A percentile compares a stretch with the other conserved stretches of the same genome.
Evolutionary conservation across 2,888 invertebrate species (phyloP).

Genomic region (Resseliella maxima): DNA sequence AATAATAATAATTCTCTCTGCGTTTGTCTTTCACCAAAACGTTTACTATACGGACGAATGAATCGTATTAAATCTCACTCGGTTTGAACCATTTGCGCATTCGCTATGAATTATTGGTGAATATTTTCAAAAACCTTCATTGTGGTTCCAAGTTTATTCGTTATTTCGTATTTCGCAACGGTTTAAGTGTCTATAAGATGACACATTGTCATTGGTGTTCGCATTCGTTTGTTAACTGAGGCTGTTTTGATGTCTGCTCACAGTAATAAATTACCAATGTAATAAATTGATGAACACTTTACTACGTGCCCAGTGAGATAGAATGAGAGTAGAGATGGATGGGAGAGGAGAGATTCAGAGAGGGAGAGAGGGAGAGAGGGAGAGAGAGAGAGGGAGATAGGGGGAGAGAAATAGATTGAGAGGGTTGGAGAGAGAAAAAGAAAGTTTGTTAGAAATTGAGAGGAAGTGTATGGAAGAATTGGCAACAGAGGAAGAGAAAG

Average conservation of each 20-base stretch:
- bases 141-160: background rate
- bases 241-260: background rate
- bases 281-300: constrained; percentile 41
- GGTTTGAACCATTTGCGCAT: background rate
- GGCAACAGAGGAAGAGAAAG: too few species aligned
- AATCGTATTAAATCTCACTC: background rate
- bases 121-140: background rate
- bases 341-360: too few species aligned
- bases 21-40: too few species aligned
- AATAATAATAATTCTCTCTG: too few species aligned
- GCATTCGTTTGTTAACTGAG: background rate
- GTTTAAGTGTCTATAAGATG: background rate
- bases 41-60: background rate
- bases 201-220: background rate
- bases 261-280: constrained; percentile 18
- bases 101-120: background rate
- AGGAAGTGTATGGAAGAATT: background rate
- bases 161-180: background rate
- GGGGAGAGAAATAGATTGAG: background rate
- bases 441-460: background rate
- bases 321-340: too few species aligned
- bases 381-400: too few species aligned
- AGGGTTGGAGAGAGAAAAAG: background rate
- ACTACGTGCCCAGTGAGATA: background rate
- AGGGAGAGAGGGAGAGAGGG: too few species aligned